Percentiles rank a stretch among this genome's conserved stretches.
These are phyloP conservation scores for Drosophila algonquin DNA, from an alignment of 2,888 invertebrate genomes.

Conservation along the genomic window DNA sequence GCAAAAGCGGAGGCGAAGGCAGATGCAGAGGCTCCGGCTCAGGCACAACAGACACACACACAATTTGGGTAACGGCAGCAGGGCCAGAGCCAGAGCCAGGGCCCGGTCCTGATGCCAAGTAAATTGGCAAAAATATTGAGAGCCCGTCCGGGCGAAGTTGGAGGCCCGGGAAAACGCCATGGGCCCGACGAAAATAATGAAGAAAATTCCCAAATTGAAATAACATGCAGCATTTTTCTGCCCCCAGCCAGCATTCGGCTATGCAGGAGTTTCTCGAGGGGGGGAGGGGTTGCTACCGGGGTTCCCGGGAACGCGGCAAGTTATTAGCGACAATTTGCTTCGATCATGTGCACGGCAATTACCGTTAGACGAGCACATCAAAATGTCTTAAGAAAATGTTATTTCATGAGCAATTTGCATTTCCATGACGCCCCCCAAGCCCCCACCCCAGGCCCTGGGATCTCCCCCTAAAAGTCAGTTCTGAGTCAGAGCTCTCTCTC, in stretches of 20 bases:
- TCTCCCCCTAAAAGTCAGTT: conserved; percentile 5
- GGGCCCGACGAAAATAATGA: conserved; percentile 65
- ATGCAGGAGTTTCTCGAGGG: not conserved
- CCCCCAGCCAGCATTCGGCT: not conserved
- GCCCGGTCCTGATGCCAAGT: conserved; percentile 31
- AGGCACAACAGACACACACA: not conserved
- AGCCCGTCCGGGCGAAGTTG: conserved; percentile 40
- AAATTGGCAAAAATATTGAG: conserved; percentile 77
- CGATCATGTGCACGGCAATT: conserved; percentile 73
- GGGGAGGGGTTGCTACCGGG: not conserved
- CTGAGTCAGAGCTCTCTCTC: conserved; percentile 6
- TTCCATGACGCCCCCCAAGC: conserved; percentile 3
- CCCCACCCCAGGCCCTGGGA: not conserved
- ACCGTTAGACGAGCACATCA: conserved; percentile 68
- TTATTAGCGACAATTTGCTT: conserved; percentile 77
- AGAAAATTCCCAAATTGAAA: conserved; percentile 75
- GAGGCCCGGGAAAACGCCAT: conserved; percentile 32
- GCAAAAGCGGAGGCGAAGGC: too few species aligned
- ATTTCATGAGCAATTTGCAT: conserved; percentile 59
- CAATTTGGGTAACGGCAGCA: not conserved
- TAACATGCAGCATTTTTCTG: conserved; percentile 66
- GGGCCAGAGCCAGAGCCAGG: not conserved
- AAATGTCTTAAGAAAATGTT: conserved; percentile 61
- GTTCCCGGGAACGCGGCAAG: conserved; percentile 44
- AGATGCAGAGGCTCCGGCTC: too few species aligned